These are phyloP conservation scores for Portunus trituberculatus DNA, from an alignment of 1,140 invertebrate species.

Conservation along the genomic window DNA sequence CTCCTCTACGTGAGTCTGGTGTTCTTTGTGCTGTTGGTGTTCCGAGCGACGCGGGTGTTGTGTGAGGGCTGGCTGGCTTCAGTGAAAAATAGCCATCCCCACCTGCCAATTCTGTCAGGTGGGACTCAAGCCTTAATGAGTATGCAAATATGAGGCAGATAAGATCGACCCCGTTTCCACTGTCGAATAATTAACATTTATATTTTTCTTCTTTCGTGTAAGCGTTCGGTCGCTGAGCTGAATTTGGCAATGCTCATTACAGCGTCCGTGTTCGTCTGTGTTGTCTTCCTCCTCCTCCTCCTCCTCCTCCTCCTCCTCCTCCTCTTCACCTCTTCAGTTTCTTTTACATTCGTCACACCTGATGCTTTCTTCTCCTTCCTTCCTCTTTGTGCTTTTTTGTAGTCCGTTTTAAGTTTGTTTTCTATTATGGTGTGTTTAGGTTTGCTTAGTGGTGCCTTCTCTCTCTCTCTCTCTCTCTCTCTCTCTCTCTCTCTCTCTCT, in stretches of 20 bases:
- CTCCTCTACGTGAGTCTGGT: not conserved
- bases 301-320: not conserved
- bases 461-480: not conserved
- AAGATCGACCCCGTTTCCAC: constrained; percentile 10
- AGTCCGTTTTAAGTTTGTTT: not conserved
- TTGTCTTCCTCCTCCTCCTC: constrained; percentile 11
- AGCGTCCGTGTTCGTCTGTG: not conserved
- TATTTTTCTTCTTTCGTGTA: constrained; percentile 15
- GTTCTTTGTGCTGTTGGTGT: not conserved
- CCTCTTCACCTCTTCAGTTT: not conserved
- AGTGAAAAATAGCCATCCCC: not conserved
- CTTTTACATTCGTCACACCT: not conserved
- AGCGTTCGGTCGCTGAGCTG: not conserved
- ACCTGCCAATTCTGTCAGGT: constrained; percentile 18
- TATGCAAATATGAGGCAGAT: constrained; percentile 2
- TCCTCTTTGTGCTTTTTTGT: not conserved
- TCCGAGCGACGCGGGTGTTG: not conserved
- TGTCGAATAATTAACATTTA: constrained; percentile 24
- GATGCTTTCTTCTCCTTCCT: not conserved
- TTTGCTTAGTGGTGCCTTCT: not conserved
- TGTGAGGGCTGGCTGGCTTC: not conserved
- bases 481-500: not conserved
- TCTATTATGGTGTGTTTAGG: not conserved
- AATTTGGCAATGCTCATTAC: not conserved
- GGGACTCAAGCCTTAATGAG: constrained; percentile 9